These are phyloP conservation scores for Asbolus verrucosus DNA, from an alignment of 1,140 invertebrate genomes.

Conservation along the genomic window DNA sequence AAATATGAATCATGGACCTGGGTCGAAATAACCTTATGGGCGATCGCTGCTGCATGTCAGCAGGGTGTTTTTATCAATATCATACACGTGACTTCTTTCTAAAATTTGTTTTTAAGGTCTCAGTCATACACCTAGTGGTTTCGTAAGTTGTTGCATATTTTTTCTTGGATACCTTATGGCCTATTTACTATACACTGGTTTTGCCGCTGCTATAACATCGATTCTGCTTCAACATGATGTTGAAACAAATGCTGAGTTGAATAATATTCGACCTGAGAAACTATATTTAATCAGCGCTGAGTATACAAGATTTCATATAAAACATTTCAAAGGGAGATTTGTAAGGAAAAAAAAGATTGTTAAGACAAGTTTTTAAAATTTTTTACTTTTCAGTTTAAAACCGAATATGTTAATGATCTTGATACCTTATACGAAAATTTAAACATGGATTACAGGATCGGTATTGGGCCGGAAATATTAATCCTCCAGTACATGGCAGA, in stretches of 20 bases:
- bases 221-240: constrained; percentile 54
- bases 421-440: constrained; percentile 44
- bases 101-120: constrained; percentile 47
- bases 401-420: constrained; percentile 40
- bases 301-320: constrained; percentile 10
- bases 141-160: constrained; percentile 57
- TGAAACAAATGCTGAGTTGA: constrained; percentile 22
- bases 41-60: constrained; percentile 59
- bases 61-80: constrained; percentile 52
- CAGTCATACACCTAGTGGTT: constrained; percentile 55
- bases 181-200: constrained; percentile 60
- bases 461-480: constrained; percentile 48
- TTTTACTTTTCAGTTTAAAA: constrained; percentile 33
- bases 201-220: constrained; percentile 61
- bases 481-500: constrained; percentile 44
- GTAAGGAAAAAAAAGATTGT: constrained; percentile 10
- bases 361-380: neutral
- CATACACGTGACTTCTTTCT: neutral
- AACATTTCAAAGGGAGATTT: constrained; percentile 7
- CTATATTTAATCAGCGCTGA: constrained; percentile 10
- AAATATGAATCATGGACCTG: constrained; percentile 54
- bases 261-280: constrained; percentile 7
- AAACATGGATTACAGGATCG: constrained; percentile 46
- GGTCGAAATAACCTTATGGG: constrained; percentile 59
- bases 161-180: constrained; percentile 57